phyloP scores from a whole-genome alignment of 53 echinoderm and acorn worm species.

The Henricia sp. region DNA sequence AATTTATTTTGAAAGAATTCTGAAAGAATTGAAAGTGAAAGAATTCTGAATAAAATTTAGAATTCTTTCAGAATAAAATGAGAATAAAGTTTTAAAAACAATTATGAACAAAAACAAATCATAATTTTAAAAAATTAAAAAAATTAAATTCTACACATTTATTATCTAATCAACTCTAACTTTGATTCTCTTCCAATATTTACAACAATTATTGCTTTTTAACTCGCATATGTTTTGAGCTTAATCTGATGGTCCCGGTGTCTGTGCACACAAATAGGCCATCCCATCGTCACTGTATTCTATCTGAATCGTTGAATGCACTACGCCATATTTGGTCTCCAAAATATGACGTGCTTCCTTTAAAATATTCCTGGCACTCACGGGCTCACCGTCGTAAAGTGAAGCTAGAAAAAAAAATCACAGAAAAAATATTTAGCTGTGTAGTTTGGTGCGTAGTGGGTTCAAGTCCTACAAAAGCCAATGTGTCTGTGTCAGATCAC shows the following conservation, averaged over 20 bases:
- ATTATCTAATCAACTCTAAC: too few relatives aligned
- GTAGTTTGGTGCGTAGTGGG: neutral
- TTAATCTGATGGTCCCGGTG: constrained; percentile 23
- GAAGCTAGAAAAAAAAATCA: constrained; percentile 53
- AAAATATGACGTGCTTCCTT: constrained; percentile 68
- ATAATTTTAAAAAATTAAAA: too few relatives aligned
- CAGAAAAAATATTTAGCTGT: too few relatives aligned
- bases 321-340: constrained; percentile 58
- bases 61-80: too few relatives aligned
- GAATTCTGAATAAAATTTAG: too few relatives aligned
- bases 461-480: neutral
- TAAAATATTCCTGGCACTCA: constrained; percentile 54
- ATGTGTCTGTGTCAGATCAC: neutral
- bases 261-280: constrained; percentile 56
- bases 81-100: too few relatives aligned
- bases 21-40: too few relatives aligned
- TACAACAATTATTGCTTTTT: too few relatives aligned
- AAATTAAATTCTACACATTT: too few relatives aligned
- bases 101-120: too few relatives aligned
- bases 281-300: constrained; percentile 71
- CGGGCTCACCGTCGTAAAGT: constrained; percentile 73
- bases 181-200: too few relatives aligned
- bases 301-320: constrained; percentile 72
- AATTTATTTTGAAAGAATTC: too few relatives aligned
- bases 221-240: neutral